Percentiles rank a stretch among this genome's conserved stretches.
Conservation (phyloP, 2,113 vertebrate species). For the Thomomys bottae region DNA sequence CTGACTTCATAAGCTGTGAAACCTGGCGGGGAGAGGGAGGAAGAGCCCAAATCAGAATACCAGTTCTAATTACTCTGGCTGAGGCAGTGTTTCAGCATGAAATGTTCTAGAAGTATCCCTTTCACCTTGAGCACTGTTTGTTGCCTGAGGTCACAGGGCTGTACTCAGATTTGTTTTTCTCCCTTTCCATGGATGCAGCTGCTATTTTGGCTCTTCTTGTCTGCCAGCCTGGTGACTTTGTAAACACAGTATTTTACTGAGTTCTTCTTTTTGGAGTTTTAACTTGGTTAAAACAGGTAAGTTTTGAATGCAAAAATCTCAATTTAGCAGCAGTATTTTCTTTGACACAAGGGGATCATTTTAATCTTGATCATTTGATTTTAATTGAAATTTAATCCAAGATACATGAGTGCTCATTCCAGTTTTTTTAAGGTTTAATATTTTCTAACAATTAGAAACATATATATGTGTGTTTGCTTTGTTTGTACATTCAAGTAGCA, state of each 20-base stretch:
- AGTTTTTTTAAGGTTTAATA: constrained; percentile 1
- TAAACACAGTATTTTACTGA: constrained; percentile 32
- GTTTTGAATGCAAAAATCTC: constrained; percentile 14
- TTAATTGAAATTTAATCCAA: constrained; percentile 40
- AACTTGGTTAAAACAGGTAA: constrained; percentile 11
- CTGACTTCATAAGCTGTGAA: constrained; percentile 79
- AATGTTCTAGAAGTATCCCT: not conserved
- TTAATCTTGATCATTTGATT: constrained; percentile 14
- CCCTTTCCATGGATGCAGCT: not conserved
- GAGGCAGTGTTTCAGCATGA: constrained; percentile 6
- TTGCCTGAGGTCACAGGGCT: constrained; percentile 39
- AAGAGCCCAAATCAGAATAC: constrained; percentile 67
- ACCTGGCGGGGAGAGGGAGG: constrained; percentile 65
- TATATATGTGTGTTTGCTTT: not conserved
- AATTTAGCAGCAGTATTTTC: constrained; percentile 4
- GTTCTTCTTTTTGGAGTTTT: not conserved
- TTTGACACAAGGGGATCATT: constrained; percentile 21
- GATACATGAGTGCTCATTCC: constrained; percentile 21
- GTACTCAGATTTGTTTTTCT: not conserved
- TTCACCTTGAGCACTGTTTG: constrained; percentile 26
- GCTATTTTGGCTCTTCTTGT: not conserved
- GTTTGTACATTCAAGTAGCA: not conserved
- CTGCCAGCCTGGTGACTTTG: constrained; percentile 30
- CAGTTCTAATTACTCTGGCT: constrained; percentile 65
- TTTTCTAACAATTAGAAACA: constrained; percentile 50